Percentiles rank a stretch among this genome's conserved stretches.
Conservation (phyloP, 2,113 vertebrate genomes). For the Apteryx mantelli region DNA sequence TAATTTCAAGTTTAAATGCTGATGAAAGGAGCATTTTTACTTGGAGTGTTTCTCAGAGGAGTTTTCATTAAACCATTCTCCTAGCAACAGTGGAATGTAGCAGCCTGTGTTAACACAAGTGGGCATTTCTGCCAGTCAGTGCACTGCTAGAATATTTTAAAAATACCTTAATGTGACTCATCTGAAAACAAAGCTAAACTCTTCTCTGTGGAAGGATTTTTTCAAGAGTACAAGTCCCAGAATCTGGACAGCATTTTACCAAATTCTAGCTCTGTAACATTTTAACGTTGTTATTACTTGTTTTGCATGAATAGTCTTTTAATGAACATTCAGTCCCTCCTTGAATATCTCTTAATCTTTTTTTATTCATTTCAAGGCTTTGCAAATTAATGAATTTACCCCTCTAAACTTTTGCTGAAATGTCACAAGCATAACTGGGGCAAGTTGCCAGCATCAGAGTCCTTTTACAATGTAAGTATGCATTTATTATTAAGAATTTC, state of each 20-base stretch:
- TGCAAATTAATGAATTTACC: slow-evolving; percentile 80
- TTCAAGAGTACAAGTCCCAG: not conserved
- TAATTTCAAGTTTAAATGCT: not conserved
- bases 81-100: not conserved
- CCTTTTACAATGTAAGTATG: slow-evolving; percentile 13
- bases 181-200: not conserved
- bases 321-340: not conserved
- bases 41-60: not conserved
- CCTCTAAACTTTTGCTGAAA: slow-evolving; percentile 72
- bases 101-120: not conserved
- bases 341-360: not conserved
- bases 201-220: not conserved
- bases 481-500: not conserved
- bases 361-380: slow-evolving; percentile 55
- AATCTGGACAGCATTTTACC: not conserved
- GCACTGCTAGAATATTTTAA: not conserved
- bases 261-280: not conserved
- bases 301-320: not conserved
- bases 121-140: not conserved
- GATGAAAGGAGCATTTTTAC: not conserved
- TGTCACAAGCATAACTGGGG: not conserved
- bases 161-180: not conserved
- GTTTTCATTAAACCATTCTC: not conserved
- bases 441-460: not conserved
- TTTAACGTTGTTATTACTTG: not conserved